These are phyloP conservation scores for Scaptomyza tumidula DNA, from an alignment of 2,888 invertebrate species.

Conservation along the genomic window DNA sequence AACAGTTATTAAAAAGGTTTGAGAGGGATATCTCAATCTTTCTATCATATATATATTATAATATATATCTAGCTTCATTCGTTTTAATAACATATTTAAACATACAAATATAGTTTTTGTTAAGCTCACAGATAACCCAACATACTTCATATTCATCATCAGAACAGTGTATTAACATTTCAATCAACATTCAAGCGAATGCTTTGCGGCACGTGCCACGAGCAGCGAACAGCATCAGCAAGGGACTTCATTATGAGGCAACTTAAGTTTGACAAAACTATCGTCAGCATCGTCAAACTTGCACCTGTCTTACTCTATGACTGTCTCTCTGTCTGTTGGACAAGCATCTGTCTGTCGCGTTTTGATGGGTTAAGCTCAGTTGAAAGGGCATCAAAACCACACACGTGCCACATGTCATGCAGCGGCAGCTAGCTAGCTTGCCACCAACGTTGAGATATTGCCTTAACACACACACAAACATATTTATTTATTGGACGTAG, in stretches of 20 bases:
- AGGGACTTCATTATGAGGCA: slow-evolving; percentile 63
- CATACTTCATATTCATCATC: not conserved
- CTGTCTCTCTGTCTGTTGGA: slow-evolving; percentile 6
- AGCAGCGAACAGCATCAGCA: slow-evolving; percentile 14
- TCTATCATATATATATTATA: no score
- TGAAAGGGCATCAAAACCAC: slow-evolving; percentile 72
- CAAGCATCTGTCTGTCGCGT: slow-evolving; percentile 18
- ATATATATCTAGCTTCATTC: no score
- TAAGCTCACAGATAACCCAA: not conserved
- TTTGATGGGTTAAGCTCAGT: slow-evolving; percentile 43
- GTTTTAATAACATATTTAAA: no score
- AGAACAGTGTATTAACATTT: slow-evolving; percentile 12
- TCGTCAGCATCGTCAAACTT: slow-evolving; percentile 34
- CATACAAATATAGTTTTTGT: no score
- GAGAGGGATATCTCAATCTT: no score
- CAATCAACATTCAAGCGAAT: slow-evolving; percentile 58
- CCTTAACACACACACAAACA: slow-evolving; percentile 16
- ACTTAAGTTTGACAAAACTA: slow-evolving; percentile 71
- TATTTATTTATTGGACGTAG: no score
- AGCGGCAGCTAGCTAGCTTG: slow-evolving; percentile 20
- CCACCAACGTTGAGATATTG: slow-evolving; percentile 71
- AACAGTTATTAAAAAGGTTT: no score
- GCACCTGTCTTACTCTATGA: slow-evolving; percentile 25
- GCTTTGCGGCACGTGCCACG: slow-evolving; percentile 48
- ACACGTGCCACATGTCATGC: slow-evolving; percentile 74